A percentile compares a stretch with the other conserved stretches of the same genome.
Evolutionary conservation across 2,797 vertebrate genomes (phyloP).

Genomic region (Cheracebus regulus): DNA sequence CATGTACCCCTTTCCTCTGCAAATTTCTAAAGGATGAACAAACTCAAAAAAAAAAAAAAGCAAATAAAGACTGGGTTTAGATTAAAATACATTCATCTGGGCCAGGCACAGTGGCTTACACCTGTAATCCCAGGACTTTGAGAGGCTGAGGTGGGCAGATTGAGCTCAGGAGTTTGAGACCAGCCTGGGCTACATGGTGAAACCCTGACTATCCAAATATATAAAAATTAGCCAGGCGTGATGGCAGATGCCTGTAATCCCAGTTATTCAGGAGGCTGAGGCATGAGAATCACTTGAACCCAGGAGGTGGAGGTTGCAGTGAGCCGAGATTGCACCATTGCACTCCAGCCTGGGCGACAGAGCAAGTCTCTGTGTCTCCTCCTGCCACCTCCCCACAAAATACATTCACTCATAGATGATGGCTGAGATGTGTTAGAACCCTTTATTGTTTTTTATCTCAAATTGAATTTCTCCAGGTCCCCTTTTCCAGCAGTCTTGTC

Average conservation of each 20-base stretch:
- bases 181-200: no score
- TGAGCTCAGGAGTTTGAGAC: no score
- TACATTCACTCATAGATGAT: not conserved
- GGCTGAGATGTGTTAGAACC: not conserved
- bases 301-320: not conserved
- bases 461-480: not conserved
- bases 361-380: no score
- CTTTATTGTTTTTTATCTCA: not conserved
- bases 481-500: not conserved
- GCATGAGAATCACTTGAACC: not conserved
- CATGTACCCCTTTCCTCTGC: not conserved
- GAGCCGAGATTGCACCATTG: not conserved
- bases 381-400: no score
- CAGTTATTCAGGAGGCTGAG: not conserved
- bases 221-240: not conserved
- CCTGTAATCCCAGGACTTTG: no score
- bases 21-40: not conserved
- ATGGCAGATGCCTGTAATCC: not conserved
- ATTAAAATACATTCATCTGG: not conserved
- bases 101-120: no score
- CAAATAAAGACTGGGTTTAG: conserved; percentile 8
- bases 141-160: no score
- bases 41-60: not conserved
- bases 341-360: not conserved
- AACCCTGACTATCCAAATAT: no score